A percentile compares a stretch with the other conserved stretches of the same genome.
phyloP scores from a whole-genome alignment of 2,888 invertebrate genomes.

The Melipona beecheii region DNA sequence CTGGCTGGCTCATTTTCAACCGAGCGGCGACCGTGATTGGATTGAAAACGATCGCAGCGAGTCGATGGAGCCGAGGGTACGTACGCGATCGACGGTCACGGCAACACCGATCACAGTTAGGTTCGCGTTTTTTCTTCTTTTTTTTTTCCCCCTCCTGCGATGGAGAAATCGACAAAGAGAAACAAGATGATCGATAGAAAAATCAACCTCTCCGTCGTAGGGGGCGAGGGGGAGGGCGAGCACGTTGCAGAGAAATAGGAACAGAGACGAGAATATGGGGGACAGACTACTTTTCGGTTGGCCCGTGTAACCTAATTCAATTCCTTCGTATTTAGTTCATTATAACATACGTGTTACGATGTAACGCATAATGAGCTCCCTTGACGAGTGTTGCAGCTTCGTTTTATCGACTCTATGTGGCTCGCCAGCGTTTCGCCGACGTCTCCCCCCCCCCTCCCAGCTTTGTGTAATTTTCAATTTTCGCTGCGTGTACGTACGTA shows the following conservation, averaged over 20 bases:
- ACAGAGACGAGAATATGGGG: conserved; percentile 78
- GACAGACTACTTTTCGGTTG: conserved; percentile 76
- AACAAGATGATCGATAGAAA: conserved; percentile 41
- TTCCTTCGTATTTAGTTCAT: conserved; percentile 83
- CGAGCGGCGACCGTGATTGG: neutral
- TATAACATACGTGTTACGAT: conserved; percentile 27
- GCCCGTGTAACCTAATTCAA: conserved; percentile 82
- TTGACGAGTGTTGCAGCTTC: conserved; percentile 78
- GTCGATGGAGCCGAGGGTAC: conserved; percentile 18
- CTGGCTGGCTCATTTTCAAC: conserved; percentile 46
- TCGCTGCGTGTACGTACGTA: neutral
- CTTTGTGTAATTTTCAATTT: neutral
- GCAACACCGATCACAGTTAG: conserved; percentile 47
- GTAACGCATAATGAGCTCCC: conserved; percentile 73
- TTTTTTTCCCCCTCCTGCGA: neutral
- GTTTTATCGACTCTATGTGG: conserved; percentile 37
- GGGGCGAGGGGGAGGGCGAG: neutral
- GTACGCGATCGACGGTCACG: conserved; percentile 14
- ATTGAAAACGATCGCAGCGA: conserved; percentile 20
- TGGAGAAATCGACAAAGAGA: conserved; percentile 48
- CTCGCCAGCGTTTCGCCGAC: too few relatives aligned
- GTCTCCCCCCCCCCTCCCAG: too few relatives aligned
- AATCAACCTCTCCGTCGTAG: conserved; percentile 50
- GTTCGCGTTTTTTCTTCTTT: neutral
- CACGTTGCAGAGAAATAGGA: conserved; percentile 70